A percentile compares a stretch with the other conserved stretches of the same genome.
These are phyloP conservation scores for Dolomedes plantarius DNA, from an alignment of 2,888 invertebrate species.

Conservation along the genomic window DNA sequence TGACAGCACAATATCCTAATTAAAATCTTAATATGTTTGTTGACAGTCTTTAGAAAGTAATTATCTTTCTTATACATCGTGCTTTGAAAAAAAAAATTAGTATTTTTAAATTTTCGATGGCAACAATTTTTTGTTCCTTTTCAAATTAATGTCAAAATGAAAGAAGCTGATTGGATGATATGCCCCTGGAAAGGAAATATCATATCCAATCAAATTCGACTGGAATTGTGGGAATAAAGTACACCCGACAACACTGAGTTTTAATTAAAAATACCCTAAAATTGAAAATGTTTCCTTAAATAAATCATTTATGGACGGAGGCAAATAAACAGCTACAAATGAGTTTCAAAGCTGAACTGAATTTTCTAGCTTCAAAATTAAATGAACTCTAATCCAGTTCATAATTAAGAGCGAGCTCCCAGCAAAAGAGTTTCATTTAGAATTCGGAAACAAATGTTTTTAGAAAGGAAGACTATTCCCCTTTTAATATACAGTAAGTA, in stretches of 20 bases:
- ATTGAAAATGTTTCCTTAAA: background rate
- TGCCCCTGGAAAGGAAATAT: background rate
- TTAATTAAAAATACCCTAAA: background rate
- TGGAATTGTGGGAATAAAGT: background rate
- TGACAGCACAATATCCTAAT: conserved; percentile 7
- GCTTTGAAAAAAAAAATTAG: background rate
- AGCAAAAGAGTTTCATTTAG: background rate
- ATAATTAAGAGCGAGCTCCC: background rate
- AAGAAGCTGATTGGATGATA: conserved; percentile 2
- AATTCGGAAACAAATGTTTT: background rate
- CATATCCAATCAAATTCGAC: background rate
- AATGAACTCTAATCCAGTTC: background rate
- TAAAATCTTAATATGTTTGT: conserved; percentile 12
- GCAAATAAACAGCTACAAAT: background rate
- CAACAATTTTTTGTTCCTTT: background rate
- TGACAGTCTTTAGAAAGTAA: conserved; percentile 7
- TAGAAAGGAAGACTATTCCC: background rate
- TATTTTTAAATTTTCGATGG: background rate
- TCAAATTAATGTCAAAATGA: background rate
- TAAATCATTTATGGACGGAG: background rate
- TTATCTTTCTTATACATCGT: background rate
- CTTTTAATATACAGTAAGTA: too few species aligned
- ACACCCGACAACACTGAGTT: background rate
- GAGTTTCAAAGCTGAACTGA: background rate
- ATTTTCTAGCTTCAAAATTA: background rate